Conservation (phyloP, 92 coral and sea anemone genomes). For the Epizoanthus illoricatus region DNA sequence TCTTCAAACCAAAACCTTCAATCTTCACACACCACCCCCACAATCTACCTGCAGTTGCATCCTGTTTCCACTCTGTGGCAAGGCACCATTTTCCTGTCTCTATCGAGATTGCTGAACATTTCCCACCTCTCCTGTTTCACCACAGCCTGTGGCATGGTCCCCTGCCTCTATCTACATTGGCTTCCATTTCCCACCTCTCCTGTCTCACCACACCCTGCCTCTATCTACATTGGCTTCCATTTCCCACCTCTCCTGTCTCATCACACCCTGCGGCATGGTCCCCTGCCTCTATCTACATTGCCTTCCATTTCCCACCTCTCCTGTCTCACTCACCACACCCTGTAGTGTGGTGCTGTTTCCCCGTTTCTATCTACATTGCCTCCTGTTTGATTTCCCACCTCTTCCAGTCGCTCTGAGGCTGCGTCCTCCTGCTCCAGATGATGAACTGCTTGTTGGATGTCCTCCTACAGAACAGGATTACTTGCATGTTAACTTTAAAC, state of each 20-base stretch:
- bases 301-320: neutral
- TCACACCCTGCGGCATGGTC: neutral
- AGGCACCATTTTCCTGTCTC: neutral
- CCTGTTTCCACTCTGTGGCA: too few relatives aligned
- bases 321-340: neutral
- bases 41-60: too few relatives aligned
- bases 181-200: neutral
- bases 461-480: constrained; percentile 2
- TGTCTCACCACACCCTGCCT: too few relatives aligned
- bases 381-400: neutral
- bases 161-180: neutral
- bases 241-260: neutral
- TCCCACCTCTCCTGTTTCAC: neutral
- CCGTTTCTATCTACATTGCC: neutral
- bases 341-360: neutral
- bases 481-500: neutral
- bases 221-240: neutral
- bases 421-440: neutral
- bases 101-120: neutral
- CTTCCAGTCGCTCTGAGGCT: neutral
- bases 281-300: neutral
- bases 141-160: too few relatives aligned
- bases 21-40: too few relatives aligned
- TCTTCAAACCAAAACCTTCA: too few relatives aligned
- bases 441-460: neutral